phyloP scores from a whole-genome alignment of 2,113 vertebrate genomes.

The Stomatorhinus ivindoensis region DNA sequence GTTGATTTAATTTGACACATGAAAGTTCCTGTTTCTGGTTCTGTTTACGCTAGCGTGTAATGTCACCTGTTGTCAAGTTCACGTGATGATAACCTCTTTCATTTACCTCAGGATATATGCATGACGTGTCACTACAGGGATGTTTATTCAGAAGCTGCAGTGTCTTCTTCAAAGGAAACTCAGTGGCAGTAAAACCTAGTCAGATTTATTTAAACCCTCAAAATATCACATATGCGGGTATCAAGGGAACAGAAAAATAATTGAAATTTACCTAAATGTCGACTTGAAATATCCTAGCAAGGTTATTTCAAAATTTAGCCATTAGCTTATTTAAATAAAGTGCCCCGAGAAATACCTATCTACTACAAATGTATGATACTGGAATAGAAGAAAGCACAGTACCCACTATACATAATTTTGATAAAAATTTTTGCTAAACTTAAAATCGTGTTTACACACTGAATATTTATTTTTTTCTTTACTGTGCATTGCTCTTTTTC shows the following conservation, averaged over 20 bases:
- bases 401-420: neutral
- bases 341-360: neutral
- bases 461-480: neutral
- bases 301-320: neutral
- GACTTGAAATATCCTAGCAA: neutral
- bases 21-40: neutral
- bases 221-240: neutral
- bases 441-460: neutral
- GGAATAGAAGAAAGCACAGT: neutral
- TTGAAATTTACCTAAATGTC: neutral
- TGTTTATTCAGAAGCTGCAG: neutral
- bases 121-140: neutral
- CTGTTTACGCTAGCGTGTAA: no score
- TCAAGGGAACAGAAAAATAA: neutral
- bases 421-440: neutral
- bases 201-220: neutral
- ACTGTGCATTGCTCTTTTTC: neutral
- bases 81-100: neutral
- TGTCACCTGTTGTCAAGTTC: conserved; percentile 2
- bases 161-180: neutral
- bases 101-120: neutral
- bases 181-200: neutral
- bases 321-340: neutral
- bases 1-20: neutral
- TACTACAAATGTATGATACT: neutral